phyloP scores from a whole-genome alignment of 1,140 invertebrate genomes.

The Atopsyche davidsoni region DNA sequence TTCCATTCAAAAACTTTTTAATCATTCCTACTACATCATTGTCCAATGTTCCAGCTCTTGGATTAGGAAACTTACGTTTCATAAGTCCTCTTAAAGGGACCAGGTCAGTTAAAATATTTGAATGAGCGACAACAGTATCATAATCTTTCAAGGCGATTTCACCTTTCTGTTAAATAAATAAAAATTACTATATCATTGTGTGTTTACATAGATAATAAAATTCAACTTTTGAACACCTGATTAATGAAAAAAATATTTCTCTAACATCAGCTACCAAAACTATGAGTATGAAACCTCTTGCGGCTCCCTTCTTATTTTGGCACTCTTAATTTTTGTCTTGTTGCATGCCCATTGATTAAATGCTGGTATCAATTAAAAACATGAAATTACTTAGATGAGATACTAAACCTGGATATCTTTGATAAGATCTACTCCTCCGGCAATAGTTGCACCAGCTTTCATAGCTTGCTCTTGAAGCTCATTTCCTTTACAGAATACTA shows the following conservation, averaged over 20 bases:
- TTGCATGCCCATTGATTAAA: no score
- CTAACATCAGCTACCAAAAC: no score
- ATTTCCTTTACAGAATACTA: constrained; percentile 64
- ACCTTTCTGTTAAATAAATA: constrained; percentile 52
- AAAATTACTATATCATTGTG: no score
- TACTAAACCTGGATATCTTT: constrained; percentile 61
- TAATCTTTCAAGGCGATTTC: constrained; percentile 62
- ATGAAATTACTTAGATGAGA: background rate
- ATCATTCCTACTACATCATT: constrained; percentile 55
- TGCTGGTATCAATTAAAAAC: no score
- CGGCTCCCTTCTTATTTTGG: no score
- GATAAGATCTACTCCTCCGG: constrained; percentile 63
- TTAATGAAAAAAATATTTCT: no score
- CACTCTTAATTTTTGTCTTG: no score
- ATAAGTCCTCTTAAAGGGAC: constrained; percentile 66
- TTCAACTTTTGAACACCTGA: no score
- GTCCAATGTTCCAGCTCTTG: constrained; percentile 61
- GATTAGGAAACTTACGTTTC: constrained; percentile 67
- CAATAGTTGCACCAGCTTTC: constrained; percentile 61
- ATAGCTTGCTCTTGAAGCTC: constrained; percentile 52
- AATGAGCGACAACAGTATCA: constrained; percentile 67
- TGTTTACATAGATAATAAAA: no score
- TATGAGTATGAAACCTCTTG: no score
- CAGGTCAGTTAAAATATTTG: constrained; percentile 69
- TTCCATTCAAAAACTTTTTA: constrained; percentile 56